A percentile compares a stretch with the other conserved stretches of the same genome.
phyloP scores from a whole-genome alignment of 1,140 invertebrate genomes.

The Hydropsyche tenuis region DNA sequence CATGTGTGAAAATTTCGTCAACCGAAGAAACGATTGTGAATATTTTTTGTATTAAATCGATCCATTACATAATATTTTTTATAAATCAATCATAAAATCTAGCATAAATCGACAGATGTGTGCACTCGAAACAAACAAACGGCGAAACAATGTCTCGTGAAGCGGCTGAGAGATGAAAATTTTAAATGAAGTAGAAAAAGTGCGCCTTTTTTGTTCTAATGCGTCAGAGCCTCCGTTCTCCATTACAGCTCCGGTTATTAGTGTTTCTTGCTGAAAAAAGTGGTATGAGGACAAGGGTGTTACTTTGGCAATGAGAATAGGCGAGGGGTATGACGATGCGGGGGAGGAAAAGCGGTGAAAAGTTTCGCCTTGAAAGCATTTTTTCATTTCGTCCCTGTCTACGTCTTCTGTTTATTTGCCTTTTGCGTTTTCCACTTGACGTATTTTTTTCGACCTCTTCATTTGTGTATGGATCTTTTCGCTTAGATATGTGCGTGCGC shows the following conservation, averaged over 20 bases:
- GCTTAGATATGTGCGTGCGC: too few species aligned
- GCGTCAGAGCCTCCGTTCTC: conserved; percentile 1
- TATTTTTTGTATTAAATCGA: not conserved
- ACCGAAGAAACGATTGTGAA: not conserved
- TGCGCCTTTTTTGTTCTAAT: conserved; percentile 14
- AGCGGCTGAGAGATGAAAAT: not conserved
- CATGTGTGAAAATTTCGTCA: not conserved
- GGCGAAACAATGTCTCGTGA: not conserved
- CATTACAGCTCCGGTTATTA: conserved; percentile 26
- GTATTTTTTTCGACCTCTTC: too few species aligned
- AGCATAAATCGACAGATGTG: not conserved
- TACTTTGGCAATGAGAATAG: too few species aligned
- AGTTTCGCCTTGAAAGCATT: conserved; percentile 22
- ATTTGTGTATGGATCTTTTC: too few species aligned
- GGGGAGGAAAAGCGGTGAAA: conserved; percentile 19
- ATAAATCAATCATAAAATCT: not conserved
- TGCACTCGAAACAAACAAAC: not conserved
- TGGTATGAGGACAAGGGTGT: too few species aligned
- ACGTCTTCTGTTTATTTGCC: conserved; percentile 19
- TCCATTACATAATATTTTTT: not conserved
- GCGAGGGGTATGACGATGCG: too few species aligned
- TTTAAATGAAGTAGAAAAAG: conserved; percentile 14
- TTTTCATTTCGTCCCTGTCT: conserved; percentile 19
- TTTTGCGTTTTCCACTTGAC: not conserved
- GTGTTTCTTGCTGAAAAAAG: not conserved